phyloP scores from a whole-genome alignment of 2,888 invertebrate genomes.

The Nemoura dubitans region DNA sequence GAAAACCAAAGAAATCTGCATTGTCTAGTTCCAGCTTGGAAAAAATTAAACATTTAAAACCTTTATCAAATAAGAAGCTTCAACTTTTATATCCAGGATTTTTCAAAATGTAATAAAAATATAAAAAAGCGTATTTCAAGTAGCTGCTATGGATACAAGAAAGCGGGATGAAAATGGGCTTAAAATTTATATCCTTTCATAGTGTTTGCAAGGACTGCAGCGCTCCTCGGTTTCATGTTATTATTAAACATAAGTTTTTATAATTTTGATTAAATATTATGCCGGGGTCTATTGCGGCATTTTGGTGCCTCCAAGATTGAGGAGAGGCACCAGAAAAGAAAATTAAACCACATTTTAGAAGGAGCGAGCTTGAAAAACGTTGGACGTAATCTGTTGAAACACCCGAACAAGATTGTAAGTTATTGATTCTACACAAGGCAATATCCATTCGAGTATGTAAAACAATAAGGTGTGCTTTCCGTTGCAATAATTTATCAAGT shows the following conservation, averaged over 20 bases:
- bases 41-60: conserved; percentile 40
- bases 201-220: neutral
- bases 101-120: conserved; percentile 36
- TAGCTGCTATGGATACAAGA: neutral
- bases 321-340: neutral
- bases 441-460: too few relatives aligned
- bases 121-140: conserved; percentile 21
- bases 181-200: conserved; percentile 1
- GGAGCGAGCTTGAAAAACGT: neutral
- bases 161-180: conserved; percentile 5
- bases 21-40: conserved; percentile 22
- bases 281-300: neutral
- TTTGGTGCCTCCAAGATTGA: neutral
- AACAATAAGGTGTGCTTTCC: too few relatives aligned
- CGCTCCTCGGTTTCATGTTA: neutral
- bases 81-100: conserved; percentile 33
- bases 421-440: too few relatives aligned
- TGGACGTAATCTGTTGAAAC: too few relatives aligned
- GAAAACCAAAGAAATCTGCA: conserved; percentile 38
- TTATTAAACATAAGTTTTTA: conserved; percentile 12
- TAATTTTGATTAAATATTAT: neutral
- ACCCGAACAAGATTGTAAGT: too few relatives aligned
- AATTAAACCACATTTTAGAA: neutral
- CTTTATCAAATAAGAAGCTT: conserved; percentile 37
- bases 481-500: too few relatives aligned